These are phyloP conservation scores for Ciconia stormi DNA, from an alignment of 2,113 vertebrate species.

Conservation along the genomic window DNA sequence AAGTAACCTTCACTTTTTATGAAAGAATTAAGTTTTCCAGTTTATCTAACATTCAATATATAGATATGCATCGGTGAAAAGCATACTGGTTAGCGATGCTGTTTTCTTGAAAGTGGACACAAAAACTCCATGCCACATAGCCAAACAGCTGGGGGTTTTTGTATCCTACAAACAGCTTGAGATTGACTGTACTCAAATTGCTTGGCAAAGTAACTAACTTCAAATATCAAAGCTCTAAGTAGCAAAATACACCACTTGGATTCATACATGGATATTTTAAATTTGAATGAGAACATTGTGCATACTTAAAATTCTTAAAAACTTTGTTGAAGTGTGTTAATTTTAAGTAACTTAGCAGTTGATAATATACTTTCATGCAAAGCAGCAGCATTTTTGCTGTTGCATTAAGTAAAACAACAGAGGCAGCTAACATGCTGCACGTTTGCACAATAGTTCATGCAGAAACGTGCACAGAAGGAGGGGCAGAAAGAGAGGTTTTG, in stretches of 20 bases:
- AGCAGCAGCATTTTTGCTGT: background rate
- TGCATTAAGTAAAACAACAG: background rate
- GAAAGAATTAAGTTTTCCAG: background rate
- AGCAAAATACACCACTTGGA: background rate
- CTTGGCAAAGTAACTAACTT: conserved; percentile 58
- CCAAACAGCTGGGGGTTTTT: conserved; percentile 66
- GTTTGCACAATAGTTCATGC: background rate
- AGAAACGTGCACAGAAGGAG: background rate
- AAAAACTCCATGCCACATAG: background rate
- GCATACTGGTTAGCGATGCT: background rate
- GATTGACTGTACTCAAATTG: conserved; percentile 43
- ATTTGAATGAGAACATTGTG: conserved; percentile 5
- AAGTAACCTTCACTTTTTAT: background rate
- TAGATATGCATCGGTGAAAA: background rate
- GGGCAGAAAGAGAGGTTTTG: background rate
- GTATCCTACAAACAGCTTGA: conserved; percentile 55
- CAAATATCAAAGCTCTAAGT: conserved; percentile 67
- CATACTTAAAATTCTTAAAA: background rate
- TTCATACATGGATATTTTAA: conserved; percentile 6
- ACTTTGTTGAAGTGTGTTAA: background rate
- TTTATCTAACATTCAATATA: background rate
- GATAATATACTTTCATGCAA: background rate
- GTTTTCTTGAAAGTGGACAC: conserved; percentile 13
- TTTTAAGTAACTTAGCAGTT: background rate
- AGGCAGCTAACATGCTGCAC: background rate